Evolutionary conservation across 2,797 vertebrate species (phyloP).

Genomic region (Hippopotamyrus pictus): DNA sequence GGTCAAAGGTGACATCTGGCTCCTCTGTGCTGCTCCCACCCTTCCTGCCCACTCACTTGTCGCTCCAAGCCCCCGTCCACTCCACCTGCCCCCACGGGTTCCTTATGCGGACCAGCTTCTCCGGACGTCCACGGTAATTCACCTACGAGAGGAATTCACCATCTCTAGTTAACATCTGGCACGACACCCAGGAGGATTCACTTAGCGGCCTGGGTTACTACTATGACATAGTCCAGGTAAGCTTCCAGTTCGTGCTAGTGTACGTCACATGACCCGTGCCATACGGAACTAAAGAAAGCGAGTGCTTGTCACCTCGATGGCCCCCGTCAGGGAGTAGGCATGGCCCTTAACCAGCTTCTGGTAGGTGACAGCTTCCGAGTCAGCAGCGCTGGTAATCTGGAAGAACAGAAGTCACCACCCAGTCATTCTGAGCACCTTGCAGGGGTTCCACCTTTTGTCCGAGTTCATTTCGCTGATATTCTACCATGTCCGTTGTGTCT

Average conservation of each 20-base stretch:
- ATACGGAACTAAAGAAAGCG: not conserved
- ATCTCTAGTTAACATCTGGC: not conserved
- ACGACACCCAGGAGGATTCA: not conserved
- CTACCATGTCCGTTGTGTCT: not conserved
- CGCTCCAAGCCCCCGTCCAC: conserved; percentile 75
- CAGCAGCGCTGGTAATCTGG: conserved; percentile 55
- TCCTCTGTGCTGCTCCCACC: not conserved
- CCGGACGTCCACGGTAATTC: conserved; percentile 48
- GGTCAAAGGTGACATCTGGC: not conserved
- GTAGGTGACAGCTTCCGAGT: conserved; percentile 57
- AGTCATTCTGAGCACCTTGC: not conserved
- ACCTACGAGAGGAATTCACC: conserved; percentile 50
- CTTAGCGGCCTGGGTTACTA: not conserved
- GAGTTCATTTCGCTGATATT: not conserved
- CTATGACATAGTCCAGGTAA: not conserved
- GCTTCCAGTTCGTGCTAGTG: not conserved
- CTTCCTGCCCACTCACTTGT: conserved; percentile 48
- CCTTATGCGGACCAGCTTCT: conserved; percentile 67
- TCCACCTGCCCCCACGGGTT: conserved; percentile 75
- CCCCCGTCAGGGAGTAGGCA: conserved; percentile 67
- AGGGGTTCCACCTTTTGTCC: not conserved
- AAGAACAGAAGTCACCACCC: not conserved
- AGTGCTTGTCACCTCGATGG: conserved; percentile 48
- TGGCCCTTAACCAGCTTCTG: conserved; percentile 69
- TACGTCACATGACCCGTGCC: not conserved